A percentile compares a stretch with the other conserved stretches of the same genome.
These are phyloP conservation scores for Ormyrus rosae DNA, from an alignment of 2,888 invertebrate genomes.

Conservation along the genomic window DNA sequence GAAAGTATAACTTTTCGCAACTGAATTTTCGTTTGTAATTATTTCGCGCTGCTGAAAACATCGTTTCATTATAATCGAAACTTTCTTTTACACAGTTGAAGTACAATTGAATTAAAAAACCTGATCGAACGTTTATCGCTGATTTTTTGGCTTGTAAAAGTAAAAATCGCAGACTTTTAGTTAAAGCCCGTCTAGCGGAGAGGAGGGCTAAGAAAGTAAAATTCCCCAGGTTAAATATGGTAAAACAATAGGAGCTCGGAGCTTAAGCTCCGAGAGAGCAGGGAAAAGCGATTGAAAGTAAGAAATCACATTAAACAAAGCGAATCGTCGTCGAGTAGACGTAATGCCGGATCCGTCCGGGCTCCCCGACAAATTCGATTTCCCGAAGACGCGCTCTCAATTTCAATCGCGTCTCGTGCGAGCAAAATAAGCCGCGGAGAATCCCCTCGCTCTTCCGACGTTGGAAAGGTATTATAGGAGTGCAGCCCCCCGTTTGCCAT, in stretches of 20 bases:
- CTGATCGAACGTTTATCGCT: neutral
- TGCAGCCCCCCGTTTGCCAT: neutral
- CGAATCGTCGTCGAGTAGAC: neutral
- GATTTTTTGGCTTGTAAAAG: neutral
- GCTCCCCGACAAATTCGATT: constrained; percentile 51
- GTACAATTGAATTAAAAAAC: too few species aligned
- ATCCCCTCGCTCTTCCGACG: neutral
- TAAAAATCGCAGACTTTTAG: neutral
- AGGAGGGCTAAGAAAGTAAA: neutral
- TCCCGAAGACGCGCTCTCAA: constrained; percentile 48
- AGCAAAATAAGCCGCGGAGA: constrained; percentile 34
- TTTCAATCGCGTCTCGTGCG: constrained; percentile 46
- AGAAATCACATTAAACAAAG: constrained; percentile 46
- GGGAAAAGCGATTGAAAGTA: constrained; percentile 37
- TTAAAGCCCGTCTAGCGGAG: neutral
- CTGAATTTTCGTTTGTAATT: neutral
- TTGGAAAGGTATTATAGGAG: neutral
- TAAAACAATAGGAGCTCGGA: constrained; percentile 21
- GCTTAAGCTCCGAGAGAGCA: neutral
- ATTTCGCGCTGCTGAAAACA: too few species aligned
- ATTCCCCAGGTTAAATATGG: constrained; percentile 12
- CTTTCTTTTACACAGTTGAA: too few species aligned
- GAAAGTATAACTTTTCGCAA: neutral
- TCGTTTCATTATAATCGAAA: too few species aligned
- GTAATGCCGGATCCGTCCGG: neutral